Evolutionary conservation across 2,113 vertebrate species (phyloP).

Genomic region (Cryptotis parvus): DNA sequence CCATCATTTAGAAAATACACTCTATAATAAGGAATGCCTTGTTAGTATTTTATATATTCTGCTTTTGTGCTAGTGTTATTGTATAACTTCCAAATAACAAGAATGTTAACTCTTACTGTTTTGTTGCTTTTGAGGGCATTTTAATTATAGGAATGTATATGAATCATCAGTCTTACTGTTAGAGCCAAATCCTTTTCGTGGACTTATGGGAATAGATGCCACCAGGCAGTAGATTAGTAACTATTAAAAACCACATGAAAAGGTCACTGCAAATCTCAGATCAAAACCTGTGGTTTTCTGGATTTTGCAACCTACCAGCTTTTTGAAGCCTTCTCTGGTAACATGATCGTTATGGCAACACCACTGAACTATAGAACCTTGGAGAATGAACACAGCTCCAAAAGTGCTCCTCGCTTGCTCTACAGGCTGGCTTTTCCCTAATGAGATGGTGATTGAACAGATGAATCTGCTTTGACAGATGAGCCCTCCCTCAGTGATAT

Average conservation of each 20-base stretch:
- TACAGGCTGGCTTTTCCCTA: background rate
- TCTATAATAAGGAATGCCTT: conserved; percentile 64
- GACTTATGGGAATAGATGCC: conserved; percentile 72
- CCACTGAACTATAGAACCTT: background rate
- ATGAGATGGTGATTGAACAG: background rate
- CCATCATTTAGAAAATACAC: conserved; percentile 45
- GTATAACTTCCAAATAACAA: conserved; percentile 48
- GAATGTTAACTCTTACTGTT: conserved; percentile 49
- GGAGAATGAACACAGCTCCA: background rate
- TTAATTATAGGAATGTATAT: conserved; percentile 50
- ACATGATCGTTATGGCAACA: conserved; percentile 59
- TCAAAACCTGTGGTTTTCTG: conserved; percentile 71
- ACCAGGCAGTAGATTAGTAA: conserved; percentile 75
- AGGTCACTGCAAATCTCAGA: conserved; percentile 72
- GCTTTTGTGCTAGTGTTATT: conserved; percentile 43
- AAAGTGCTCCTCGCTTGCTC: background rate
- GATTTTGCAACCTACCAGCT: conserved; percentile 65
- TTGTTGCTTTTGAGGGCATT: conserved; percentile 67
- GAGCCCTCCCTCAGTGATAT: background rate
- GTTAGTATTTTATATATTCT: background rate
- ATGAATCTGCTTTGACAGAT: background rate
- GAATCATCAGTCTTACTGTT: conserved; percentile 73
- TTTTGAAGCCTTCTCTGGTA: conserved; percentile 60
- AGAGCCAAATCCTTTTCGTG: conserved; percentile 66
- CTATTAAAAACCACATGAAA: conserved; percentile 72